These are phyloP conservation scores for Acrobasis repandana DNA, from an alignment of 2,888 invertebrate genomes.

Conservation along the genomic window DNA sequence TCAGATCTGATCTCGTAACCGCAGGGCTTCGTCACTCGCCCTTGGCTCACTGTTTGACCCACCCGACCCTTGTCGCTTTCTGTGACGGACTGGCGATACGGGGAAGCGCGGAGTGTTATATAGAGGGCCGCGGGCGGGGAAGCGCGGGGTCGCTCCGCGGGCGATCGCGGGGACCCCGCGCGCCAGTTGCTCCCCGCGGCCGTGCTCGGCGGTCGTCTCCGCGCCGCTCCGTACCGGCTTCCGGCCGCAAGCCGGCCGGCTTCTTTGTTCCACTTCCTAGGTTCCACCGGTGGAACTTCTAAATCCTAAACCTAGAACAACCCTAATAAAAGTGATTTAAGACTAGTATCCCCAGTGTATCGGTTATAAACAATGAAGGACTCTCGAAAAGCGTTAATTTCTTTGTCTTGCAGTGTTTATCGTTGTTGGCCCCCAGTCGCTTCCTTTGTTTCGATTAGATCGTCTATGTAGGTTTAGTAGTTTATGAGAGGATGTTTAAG, in stretches of 20 bases:
- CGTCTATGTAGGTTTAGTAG: slow-evolving; percentile 7
- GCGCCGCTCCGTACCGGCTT: slow-evolving; percentile 51
- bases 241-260: slow-evolving; percentile 65
- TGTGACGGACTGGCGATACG: slow-evolving; percentile 78
- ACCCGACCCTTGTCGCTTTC: slow-evolving; percentile 77
- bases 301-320: slow-evolving; percentile 33
- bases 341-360: slow-evolving; percentile 1
- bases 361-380: neutral
- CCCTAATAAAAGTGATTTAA: slow-evolving; percentile 31
- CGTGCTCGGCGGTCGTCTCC: slow-evolving; percentile 50
- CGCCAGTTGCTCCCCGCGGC: slow-evolving; percentile 65
- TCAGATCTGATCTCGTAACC: slow-evolving; percentile 82
- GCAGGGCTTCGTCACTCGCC: slow-evolving; percentile 78
- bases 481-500: slow-evolving; percentile 12
- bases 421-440: slow-evolving; percentile 12
- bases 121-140: slow-evolving; percentile 68
- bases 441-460: slow-evolving; percentile 16
- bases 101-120: slow-evolving; percentile 70
- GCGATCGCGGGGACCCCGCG: slow-evolving; percentile 71
- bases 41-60: slow-evolving; percentile 70
- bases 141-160: slow-evolving; percentile 63
- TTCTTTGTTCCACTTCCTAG: slow-evolving; percentile 65
- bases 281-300: slow-evolving; percentile 41
- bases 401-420: slow-evolving; percentile 16
- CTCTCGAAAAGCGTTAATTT: slow-evolving; percentile 7